phyloP scores from a whole-genome alignment of 2,113 vertebrate species.

The Chrysemys picta region DNA sequence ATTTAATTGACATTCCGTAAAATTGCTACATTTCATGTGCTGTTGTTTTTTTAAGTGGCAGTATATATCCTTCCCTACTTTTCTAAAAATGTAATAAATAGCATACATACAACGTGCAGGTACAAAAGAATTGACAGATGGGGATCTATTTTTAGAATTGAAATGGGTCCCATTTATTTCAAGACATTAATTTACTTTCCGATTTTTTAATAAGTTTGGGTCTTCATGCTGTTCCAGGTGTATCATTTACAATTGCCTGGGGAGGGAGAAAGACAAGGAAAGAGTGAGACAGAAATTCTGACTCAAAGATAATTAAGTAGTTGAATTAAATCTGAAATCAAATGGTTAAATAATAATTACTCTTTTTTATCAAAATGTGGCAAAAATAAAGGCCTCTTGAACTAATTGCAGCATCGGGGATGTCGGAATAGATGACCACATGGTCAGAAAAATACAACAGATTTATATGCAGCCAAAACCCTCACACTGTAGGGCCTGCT shows the following conservation, averaged over 20 bases:
- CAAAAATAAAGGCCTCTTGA: neutral
- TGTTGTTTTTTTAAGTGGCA: neutral
- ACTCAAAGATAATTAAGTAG: neutral
- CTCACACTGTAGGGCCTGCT: neutral
- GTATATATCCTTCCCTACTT: neutral
- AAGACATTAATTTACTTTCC: neutral
- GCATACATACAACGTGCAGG: neutral
- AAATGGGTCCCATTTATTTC: conserved; percentile 2
- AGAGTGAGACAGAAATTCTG: neutral
- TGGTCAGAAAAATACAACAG: no score
- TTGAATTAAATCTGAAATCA: neutral
- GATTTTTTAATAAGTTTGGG: neutral
- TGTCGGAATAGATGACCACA: neutral
- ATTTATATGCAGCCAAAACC: neutral
- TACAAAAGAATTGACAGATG: neutral
- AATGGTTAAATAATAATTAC: neutral
- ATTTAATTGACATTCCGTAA: conserved; percentile 46
- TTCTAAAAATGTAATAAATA: conserved; percentile 14
- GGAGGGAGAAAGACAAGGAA: neutral
- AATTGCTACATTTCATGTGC: neutral
- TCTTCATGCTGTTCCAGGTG: conserved; percentile 24
- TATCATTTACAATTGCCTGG: neutral
- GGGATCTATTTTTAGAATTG: conserved; percentile 8
- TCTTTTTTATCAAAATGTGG: neutral
- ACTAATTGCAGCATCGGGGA: neutral